Percentiles rank a stretch among this genome's conserved stretches.
Evolutionary conservation across 2,888 invertebrate genomes (phyloP).

Genomic region (Pseudococcus jackbeardsleyi): DNA sequence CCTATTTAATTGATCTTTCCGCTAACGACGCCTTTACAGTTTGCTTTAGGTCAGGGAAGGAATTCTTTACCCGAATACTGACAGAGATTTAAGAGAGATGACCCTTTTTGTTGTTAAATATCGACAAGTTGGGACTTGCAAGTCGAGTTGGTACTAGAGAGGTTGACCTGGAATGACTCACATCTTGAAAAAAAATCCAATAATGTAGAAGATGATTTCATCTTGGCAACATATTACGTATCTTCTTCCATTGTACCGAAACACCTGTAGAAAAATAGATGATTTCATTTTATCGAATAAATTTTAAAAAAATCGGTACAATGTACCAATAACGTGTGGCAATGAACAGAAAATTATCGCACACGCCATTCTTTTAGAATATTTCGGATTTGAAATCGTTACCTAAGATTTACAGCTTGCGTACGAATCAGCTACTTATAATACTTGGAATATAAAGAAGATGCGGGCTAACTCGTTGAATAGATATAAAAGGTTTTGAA

Average conservation of each 20-base stretch:
- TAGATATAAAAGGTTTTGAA: neutral
- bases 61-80: neutral
- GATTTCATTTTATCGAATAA: neutral
- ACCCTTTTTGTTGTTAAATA: neutral
- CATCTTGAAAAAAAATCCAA: neutral
- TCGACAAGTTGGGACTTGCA: neutral
- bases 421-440: slow-evolving; percentile 14
- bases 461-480: slow-evolving; percentile 25
- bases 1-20: too few relatives aligned
- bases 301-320: neutral
- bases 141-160: neutral
- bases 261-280: too few relatives aligned
- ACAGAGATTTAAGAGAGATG: neutral
- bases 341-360: slow-evolving; percentile 36
- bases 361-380: neutral
- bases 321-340: neutral
- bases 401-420: slow-evolving; percentile 3
- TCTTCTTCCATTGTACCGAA: neutral
- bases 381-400: neutral
- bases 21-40: too few relatives aligned
- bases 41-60: too few relatives aligned
- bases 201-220: neutral
- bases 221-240: neutral
- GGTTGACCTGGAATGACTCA: neutral
- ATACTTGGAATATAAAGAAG: neutral